phyloP scores from a whole-genome alignment of 2,888 invertebrate genomes.

The Timandra comae region DNA sequence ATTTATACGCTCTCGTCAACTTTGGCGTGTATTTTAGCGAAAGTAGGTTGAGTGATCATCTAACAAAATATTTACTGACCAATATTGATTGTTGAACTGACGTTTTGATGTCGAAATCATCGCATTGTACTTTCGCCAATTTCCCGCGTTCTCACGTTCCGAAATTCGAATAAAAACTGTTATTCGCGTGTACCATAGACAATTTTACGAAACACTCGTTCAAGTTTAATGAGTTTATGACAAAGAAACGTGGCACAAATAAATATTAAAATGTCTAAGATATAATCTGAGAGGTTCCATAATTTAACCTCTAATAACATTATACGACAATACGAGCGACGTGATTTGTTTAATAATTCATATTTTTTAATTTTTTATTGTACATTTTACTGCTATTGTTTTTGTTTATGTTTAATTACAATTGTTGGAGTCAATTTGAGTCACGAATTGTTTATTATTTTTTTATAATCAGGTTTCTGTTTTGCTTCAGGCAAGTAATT shows the following conservation, averaged over 20 bases:
- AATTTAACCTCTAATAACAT: conserved; percentile 47
- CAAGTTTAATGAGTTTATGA: conserved; percentile 57
- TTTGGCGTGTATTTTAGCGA: too few species aligned
- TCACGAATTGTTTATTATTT: too few species aligned
- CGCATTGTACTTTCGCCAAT: conserved; percentile 26
- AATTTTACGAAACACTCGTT: conserved; percentile 42
- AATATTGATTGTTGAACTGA: too few species aligned
- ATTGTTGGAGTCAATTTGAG: too few species aligned
- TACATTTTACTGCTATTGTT: conserved; percentile 1
- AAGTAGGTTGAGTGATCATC: too few species aligned
- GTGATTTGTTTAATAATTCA: conserved; percentile 48
- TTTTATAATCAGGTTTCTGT: too few species aligned
- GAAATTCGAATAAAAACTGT: conserved; percentile 41
- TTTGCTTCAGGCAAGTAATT: too few species aligned
- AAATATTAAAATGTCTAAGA: conserved; percentile 52
- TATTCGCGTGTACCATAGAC: conserved; percentile 48
- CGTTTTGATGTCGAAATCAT: too few species aligned
- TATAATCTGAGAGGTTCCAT: conserved; percentile 61
- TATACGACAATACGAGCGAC: conserved; percentile 64
- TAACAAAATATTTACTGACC: too few species aligned
- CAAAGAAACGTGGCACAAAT: conserved; percentile 67
- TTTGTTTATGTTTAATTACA: too few species aligned
- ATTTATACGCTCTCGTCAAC: too few species aligned
- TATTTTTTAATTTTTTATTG: conserved; percentile 8
- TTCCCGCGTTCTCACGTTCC: conserved; percentile 53